Evolutionary conservation across 2,113 vertebrate species (phyloP), one percentile per base, ranked within the genome.

Genomic region (Hypomesus transpacificus): DNA sequence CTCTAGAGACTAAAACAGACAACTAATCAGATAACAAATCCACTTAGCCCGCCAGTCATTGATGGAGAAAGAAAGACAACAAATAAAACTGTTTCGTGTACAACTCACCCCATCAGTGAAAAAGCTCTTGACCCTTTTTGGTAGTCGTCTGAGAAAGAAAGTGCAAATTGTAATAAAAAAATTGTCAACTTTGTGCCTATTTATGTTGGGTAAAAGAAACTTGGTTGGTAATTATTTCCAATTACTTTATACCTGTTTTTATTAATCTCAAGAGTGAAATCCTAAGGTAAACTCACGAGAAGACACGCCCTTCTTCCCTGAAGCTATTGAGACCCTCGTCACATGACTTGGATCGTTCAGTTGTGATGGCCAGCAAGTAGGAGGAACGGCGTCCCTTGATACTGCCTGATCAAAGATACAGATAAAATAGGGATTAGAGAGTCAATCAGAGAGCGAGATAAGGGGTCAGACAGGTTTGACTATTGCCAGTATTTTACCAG

Each of bases 121-220:
- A 90, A 98, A 99, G 85, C 94, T 99, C 81, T 95, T 94, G 5
- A 99, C 95, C 17, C 96, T 93, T 91, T 94, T 96, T 74, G 96
- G 96, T 85, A 96, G 89, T 86, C 93, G 95, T 80, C 96, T 99
- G 85, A 6, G 50, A 61, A 90, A 69, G 61, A 74, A 74, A 1
- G n/a, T 22, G 16, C 39, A n/a, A 24, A 24, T 3, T 5, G 16
- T 14, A 52, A 52, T 18, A 66, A 3, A 58, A 31, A 6, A 26
- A 3, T 26, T 31, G 31, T 58, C 18, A 17, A 31, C 21, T 26
- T 70, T 20, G 24, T 20, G 39, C 39, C 5, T 46, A 46, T 9
- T 9, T 13, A 46, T 46, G 39, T 46, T 34, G 7, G 39, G 39
- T 46, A 46, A 9, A 46, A 46, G 5, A 7, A 46, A 46, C 39